Conservation (phyloP, 2,888 invertebrate genomes). For the Rhagium mordax region DNA sequence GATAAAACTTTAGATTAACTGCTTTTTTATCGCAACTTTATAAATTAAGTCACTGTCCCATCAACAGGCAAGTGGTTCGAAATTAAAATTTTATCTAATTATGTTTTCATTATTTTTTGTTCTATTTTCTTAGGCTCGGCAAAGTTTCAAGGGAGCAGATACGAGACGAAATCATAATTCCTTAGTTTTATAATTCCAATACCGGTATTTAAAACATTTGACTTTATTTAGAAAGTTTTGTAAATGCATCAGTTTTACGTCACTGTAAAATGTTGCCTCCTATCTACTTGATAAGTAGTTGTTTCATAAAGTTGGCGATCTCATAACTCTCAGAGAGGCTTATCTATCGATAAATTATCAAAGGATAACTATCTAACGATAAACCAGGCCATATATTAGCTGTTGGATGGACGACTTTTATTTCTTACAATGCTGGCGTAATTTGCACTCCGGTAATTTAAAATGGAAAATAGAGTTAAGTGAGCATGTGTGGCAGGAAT, state of each 20-base stretch:
- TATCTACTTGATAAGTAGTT: background rate
- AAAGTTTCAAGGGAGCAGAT: background rate
- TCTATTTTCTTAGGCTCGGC: background rate
- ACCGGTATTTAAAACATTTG: no score
- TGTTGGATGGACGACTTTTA: background rate
- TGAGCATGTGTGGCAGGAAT: no score
- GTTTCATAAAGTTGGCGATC: background rate
- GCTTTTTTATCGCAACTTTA: constrained; percentile 43
- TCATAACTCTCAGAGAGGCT: background rate
- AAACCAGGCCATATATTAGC: background rate
- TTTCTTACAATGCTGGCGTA: background rate
- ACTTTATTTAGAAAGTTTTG: background rate
- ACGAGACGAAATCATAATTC: background rate
- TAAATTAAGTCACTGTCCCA: constrained; percentile 31
- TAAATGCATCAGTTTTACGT: background rate
- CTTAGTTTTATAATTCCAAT: no score
- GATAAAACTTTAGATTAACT: constrained; percentile 50
- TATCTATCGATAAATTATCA: background rate
- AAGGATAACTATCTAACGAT: background rate
- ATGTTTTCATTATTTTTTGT: constrained; percentile 30
- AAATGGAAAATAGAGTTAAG: background rate
- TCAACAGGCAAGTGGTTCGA: constrained; percentile 24
- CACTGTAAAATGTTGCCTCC: background rate
- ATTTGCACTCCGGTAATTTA: background rate
- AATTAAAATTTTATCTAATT: constrained; percentile 35